Evolutionary conservation across 2,113 vertebrate species (phyloP).

Genomic region (Notarius lentiginosus): DNA sequence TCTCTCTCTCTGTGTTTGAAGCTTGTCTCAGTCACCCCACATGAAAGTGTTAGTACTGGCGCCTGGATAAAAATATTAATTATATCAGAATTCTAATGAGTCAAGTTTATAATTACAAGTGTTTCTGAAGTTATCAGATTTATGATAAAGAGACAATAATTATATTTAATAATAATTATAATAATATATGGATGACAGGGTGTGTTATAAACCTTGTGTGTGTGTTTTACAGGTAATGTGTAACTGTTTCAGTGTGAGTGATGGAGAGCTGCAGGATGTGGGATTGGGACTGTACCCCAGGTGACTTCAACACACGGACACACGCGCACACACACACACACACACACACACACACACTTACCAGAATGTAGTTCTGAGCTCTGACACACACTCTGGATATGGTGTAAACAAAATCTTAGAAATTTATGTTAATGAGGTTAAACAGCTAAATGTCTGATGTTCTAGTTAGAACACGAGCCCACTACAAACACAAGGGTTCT

Average conservation of each 20-base stretch:
- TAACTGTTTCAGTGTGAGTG: conserved; percentile 95
- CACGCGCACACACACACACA: neutral
- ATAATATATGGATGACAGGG: neutral
- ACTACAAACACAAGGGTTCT: neutral
- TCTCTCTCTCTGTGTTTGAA: neutral
- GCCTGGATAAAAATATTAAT: conserved; percentile 16
- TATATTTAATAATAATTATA: neutral
- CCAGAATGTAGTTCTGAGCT: neutral
- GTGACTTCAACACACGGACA: conserved; percentile 68
- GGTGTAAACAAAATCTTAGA: neutral
- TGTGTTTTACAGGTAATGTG: conserved; percentile 81
- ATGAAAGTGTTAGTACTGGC: conserved; percentile 45
- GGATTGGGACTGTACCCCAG: conserved; percentile 95
- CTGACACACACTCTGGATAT: conserved; percentile 4
- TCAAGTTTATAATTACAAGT: neutral
- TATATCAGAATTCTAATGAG: neutral
- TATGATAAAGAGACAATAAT: neutral
- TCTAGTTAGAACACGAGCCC: neutral
- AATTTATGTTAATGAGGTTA: neutral
- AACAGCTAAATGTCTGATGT: neutral
- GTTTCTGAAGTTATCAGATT: neutral
- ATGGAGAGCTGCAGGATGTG: conserved; percentile 92
- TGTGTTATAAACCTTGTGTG: neutral
- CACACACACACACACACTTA: conserved; percentile 20
- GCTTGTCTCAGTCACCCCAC: conserved; percentile 24